These are phyloP conservation scores for Druon quercuslanigerum DNA, from an alignment of 1,140 invertebrate genomes.

Conservation along the genomic window DNA sequence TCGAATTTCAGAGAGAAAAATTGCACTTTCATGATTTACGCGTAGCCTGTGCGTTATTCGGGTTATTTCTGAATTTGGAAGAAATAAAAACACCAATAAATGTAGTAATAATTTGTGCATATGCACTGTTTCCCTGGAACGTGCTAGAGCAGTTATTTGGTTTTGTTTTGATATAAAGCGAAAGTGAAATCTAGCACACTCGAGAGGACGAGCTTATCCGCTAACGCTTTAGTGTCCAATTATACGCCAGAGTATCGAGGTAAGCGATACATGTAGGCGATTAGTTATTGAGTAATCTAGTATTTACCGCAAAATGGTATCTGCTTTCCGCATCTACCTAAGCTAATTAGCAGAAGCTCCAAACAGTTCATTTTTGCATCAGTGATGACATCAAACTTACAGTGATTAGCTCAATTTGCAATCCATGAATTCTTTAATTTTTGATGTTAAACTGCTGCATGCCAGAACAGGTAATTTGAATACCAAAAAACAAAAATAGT, in stretches of 20 bases:
- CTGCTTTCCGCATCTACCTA: conserved; percentile 13
- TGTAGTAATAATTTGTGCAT: neutral
- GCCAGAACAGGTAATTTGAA: no score
- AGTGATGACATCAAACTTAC: neutral
- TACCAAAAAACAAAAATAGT: no score
- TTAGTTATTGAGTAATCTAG: conserved; percentile 29
- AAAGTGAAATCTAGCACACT: conserved; percentile 18
- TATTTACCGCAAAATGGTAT: conserved; percentile 23
- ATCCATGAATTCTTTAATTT: neutral
- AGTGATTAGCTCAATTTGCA: neutral
- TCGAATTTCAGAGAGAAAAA: conserved; percentile 16
- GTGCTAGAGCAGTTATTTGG: neutral
- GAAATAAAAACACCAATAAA: neutral
- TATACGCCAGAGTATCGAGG: conserved; percentile 5
- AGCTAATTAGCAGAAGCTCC: conserved; percentile 4
- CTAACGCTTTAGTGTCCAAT: conserved; percentile 16
- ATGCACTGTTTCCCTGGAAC: neutral
- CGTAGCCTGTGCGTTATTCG: neutral
- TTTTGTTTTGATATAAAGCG: conserved; percentile 8
- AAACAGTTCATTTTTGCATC: neutral
- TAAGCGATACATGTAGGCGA: conserved; percentile 15
- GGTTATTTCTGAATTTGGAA: neutral
- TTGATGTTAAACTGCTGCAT: no score
- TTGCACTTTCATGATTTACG: neutral
- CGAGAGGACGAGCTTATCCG: conserved; percentile 27